Evolutionary conservation across 2,113 vertebrate species (phyloP).

Genomic region (Colossoma macropomum): DNA sequence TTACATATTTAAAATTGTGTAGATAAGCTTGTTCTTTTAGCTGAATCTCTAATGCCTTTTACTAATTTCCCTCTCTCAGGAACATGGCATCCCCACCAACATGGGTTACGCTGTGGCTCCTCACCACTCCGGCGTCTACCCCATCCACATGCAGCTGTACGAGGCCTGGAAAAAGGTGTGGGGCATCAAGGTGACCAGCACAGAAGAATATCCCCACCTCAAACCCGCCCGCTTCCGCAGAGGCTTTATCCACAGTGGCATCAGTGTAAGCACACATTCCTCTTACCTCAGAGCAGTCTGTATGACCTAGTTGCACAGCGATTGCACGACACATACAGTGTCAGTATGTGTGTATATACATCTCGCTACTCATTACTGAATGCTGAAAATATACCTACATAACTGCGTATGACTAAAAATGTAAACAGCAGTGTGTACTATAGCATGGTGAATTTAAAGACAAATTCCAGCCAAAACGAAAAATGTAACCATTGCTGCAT

Average conservation of each 20-base stretch:
- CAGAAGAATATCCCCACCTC: constrained; percentile 88
- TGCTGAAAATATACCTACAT: background rate
- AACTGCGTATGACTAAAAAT: background rate
- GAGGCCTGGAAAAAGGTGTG: constrained; percentile 91
- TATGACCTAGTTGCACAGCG: background rate
- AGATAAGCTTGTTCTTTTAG: no score
- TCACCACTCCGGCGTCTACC: constrained; percentile 88
- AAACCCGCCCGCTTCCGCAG: constrained; percentile 87
- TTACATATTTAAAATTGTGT: no score
- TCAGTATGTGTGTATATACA: background rate
- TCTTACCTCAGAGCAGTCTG: background rate
- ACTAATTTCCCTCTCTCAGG: constrained; percentile 66
- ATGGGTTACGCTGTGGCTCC: constrained; percentile 90
- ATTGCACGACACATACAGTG: background rate
- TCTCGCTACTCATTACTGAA: background rate
- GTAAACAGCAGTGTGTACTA: background rate
- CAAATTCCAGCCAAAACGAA: no score
- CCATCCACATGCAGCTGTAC: constrained; percentile 84
- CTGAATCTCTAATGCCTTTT: background rate
- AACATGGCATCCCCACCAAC: constrained; percentile 88
- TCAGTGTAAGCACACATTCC: constrained; percentile 77
- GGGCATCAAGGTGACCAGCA: constrained; percentile 87
- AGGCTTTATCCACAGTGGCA: constrained; percentile 85
- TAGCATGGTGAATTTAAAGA: background rate
- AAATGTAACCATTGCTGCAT: no score